Base-by-base conservation (phyloP, 1,140 invertebrate species). In the Chironomus striatipennis region DNA sequence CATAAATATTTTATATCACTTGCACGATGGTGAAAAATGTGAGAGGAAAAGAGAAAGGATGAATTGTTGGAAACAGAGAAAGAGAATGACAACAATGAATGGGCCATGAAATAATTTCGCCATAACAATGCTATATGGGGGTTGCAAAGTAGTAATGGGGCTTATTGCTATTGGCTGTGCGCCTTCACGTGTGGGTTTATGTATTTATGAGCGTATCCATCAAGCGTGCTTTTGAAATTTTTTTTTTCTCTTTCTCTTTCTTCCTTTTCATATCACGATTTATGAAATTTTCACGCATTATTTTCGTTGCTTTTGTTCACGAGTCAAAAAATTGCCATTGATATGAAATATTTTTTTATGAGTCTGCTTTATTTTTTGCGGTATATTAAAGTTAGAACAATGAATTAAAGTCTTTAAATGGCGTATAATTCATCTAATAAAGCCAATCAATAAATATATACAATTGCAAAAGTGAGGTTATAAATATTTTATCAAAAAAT, bases 241-340 rank as follows among this genome's bases (percentile, higher is more conserved):
- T n/a, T n/a, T n/a, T 47, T 47, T 47, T 47, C 43, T 8, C 9
- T 47, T 57, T 57, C 47, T n/a, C 47, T 57, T 57, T 15, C 43
- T 9, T 47, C 43, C 8, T n/a, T n/a, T 5, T 4, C 47, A 57
- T 15, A 57, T 57, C 12, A 57, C n/a, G 47, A 57, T 7, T 15
- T 57, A 57, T 57, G 47, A n/a, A 57, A 57, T 57, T 57, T 57
- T 57, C 47, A n/a, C 47, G 47, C 12, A 57, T 57, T 57, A 57
- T 15, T 57, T 57, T 57, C 47, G 15, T 57, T 57, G n/a, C 12
- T 12, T n/a, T n/a, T n/a, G n/a, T n/a, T n/a, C 12, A 57, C 47
- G 12, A n/a, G 8, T 12, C 47, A 57, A 57, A 57, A n/a, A 12
- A 57, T 34, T 57, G 47, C 1, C 12, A 57, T 57, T 5, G 15